phyloP scores from a whole-genome alignment of 2,113 vertebrate genomes.

The Hypomesus transpacificus region DNA sequence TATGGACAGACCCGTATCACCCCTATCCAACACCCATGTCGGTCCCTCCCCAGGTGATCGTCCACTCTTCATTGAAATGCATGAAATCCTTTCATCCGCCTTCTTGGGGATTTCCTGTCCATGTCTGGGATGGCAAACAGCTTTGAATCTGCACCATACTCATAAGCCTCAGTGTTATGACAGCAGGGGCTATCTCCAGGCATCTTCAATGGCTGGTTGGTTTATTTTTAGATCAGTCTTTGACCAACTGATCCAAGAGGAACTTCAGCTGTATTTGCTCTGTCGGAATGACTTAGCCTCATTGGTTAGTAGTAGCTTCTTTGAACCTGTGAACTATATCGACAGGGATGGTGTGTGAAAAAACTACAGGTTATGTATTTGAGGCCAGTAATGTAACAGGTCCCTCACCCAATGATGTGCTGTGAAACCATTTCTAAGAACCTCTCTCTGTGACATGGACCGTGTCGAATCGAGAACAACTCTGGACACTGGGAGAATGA shows the following conservation, averaged over 20 bases:
- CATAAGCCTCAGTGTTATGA: slow-evolving; percentile 54
- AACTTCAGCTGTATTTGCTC: background rate
- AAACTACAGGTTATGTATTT: too few relatives aligned
- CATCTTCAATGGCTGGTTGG: background rate
- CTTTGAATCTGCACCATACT: slow-evolving; percentile 54
- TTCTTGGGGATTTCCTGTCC: slow-evolving; percentile 51
- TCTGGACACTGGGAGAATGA: slow-evolving; percentile 22
- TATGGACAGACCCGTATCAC: slow-evolving; percentile 59
- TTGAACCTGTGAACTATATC: too few relatives aligned
- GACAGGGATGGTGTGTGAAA: too few relatives aligned
- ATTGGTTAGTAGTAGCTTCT: too few relatives aligned
- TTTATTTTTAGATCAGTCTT: background rate
- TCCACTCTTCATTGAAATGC: slow-evolving; percentile 50
- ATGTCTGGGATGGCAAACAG: slow-evolving; percentile 57
- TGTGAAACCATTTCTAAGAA: background rate
- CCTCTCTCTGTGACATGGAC: background rate
- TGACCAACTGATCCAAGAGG: background rate
- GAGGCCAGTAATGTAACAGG: background rate
- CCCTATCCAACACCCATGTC: slow-evolving; percentile 59
- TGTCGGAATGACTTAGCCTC: too few relatives aligned
- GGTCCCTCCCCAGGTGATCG: slow-evolving; percentile 58
- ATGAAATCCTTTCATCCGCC: slow-evolving; percentile 66
- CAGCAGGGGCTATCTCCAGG: slow-evolving; percentile 34
- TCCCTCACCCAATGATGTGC: background rate
- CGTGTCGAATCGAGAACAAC: slow-evolving; percentile 5